These are phyloP conservation scores for Lasius fuliginosus DNA, from an alignment of 2,888 invertebrate species.

Conservation along the genomic window DNA sequence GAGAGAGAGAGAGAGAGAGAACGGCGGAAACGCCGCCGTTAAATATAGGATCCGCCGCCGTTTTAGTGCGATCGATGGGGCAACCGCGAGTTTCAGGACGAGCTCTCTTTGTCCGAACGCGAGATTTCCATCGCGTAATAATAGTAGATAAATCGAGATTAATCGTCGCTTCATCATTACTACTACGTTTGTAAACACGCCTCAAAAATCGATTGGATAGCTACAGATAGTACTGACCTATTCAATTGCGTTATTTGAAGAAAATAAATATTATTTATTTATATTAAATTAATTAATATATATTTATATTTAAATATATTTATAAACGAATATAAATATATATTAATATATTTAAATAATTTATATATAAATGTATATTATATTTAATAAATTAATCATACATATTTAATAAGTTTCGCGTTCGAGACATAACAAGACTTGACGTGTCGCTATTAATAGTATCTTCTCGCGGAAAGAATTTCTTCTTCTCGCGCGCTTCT, in stretches of 20 bases:
- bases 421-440: neutral
- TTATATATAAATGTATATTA: too few species aligned
- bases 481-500: neutral
- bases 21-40: slow-evolving; percentile 22
- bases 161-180: slow-evolving; percentile 5
- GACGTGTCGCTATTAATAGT: neutral
- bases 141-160: slow-evolving; percentile 8
- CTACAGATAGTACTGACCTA: neutral
- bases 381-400: too few species aligned
- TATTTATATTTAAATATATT: too few species aligned
- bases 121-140: slow-evolving; percentile 27
- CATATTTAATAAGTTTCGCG: neutral
- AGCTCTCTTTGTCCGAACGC: slow-evolving; percentile 26
- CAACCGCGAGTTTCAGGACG: slow-evolving; percentile 25
- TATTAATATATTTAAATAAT: too few species aligned
- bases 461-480: neutral
- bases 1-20: neutral
- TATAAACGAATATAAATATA: too few species aligned
- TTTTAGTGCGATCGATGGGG: slow-evolving; percentile 38
- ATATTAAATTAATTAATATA: too few species aligned
- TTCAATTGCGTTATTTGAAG: neutral
- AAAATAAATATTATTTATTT: neutral
- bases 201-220: neutral
- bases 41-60: slow-evolving; percentile 29
- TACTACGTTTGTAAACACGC: neutral